Evolutionary conservation across 1,140 invertebrate genomes (phyloP).

Genomic region (Planococcus citri): DNA sequence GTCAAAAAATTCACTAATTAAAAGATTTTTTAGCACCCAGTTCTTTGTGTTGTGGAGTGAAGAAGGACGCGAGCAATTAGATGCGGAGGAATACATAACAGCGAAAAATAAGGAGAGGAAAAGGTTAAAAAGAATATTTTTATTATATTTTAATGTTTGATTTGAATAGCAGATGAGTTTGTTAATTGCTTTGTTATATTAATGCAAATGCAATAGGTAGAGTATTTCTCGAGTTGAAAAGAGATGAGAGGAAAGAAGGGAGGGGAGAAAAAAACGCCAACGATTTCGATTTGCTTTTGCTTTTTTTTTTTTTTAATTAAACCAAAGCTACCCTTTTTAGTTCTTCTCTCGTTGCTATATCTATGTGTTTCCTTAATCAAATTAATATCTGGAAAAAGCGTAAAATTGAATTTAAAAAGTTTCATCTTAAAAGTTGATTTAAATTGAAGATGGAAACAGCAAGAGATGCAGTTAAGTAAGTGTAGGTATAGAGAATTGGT

Average conservation of each 20-base stretch:
- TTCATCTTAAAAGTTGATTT: conserved; percentile 4
- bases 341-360: neutral
- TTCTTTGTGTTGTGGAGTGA: no score
- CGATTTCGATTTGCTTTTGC: neutral
- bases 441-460: neutral
- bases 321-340: neutral
- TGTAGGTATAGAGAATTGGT: no score
- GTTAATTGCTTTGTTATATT: conserved; percentile 2
- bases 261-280: no score
- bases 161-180: conserved; percentile 7
- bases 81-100: neutral
- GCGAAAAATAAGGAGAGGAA: neutral
- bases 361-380: neutral
- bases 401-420: conserved; percentile 8
- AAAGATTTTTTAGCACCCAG: neutral
- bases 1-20: neutral
- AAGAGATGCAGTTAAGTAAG: neutral
- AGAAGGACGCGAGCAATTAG: no score
- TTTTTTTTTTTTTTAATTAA: neutral
- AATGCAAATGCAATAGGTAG: conserved; percentile 6
- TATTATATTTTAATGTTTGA: conserved; percentile 1
- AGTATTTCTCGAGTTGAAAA: neutral
- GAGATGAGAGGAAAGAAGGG: neutral
- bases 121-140: neutral
- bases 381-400: conserved; percentile 7